Base-by-base conservation (phyloP, 2,888 invertebrate species). In the Drosophila quinaria region DNA sequence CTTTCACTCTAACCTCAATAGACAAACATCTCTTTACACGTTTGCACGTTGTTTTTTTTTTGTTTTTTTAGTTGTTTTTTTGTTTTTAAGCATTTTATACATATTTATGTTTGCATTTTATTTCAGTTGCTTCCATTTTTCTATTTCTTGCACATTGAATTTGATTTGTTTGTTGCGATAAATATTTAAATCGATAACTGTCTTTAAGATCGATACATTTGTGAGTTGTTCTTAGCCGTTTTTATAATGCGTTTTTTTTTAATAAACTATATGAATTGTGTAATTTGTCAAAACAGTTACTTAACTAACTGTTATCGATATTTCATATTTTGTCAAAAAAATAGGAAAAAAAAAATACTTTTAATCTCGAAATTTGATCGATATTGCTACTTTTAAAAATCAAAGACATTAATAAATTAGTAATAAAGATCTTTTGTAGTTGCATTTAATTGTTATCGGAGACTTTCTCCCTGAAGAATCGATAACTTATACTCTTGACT, bases 1-100 rank as follows among this genome's bases (percentile, higher is more conserved):
- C 67, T 75, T 77, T 71, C 72, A 71, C 71, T 60, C 37, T 49
- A 51, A 50, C 44, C 51, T 31, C 50, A 64, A 59, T 49, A 41
- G 47, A 42, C 49, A 37, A 41, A 61, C 49, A 68, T 37, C 42
- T 37, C 22, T 37, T 52, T 55, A 19, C 54, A 41, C 37, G 15
- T 33, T 10, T 51, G 22, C 22, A 22, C 22, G 9, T 11, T 22
- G 4, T n/a, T 41, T n/a, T 25, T n/a, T 15, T 60, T 3, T 31
- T 59, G 22, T 35, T 13, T 4, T n/a, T 25, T 1, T 15, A 29
- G 13, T 4, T 39, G 13, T 4, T 25, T 11, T 55, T 17, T 17
- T 15, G 4, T 11, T 51, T 46, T 41, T 33, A 37, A 61, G 70
- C 41, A 69, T 62, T 58, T 31, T 19, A 49, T 56, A 29, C 8